Evolutionary conservation across 2,888 invertebrate genomes (phyloP), one percentile per base, ranked within the genome.

Genomic region (Clistopyga incitator): DNA sequence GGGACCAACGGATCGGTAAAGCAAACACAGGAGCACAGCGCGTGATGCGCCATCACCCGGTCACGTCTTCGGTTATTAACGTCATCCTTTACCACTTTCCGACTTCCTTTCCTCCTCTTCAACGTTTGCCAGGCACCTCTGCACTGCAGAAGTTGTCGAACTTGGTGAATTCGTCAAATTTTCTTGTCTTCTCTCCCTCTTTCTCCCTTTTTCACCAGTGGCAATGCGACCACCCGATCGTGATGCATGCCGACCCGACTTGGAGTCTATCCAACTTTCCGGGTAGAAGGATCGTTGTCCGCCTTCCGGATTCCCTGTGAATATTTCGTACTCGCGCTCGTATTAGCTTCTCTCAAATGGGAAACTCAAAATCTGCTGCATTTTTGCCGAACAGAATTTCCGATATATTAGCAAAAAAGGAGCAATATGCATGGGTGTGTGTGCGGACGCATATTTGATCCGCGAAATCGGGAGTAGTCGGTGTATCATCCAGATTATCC

Each of bases 111-210:
- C 34, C 52, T 45, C 47, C 54, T 61, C n/a, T 34, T 25, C 45
- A 45, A 29, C 54, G 42, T 59, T 67, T 67, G 77, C 71, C 77
- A 78, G 50, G 34, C 68, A 74, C 50, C 82, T 76, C 86, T 83
- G 88, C 88, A 90, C 77, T 89, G 89, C 88, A 87, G 87, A 85
- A 86, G 78, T 86, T 85, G 71, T 79, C 65, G 85, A 88, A 88
- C 86, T 88, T 86, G 64, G 85, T 74, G 87, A 87, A 90, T 89
- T 88, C 88, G 89, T 90, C 90, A 89, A 89, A 89, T 85, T 86
- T 83, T 82, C 83, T 84, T 78, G 67, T 50, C 70, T 11, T 18
- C 42, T 45, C 52, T 54, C 18, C 20, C 20, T 47, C 47, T 25
- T 38, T 70, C 29, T 18, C 29, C 59, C 59, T 72, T 29, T 42